These are phyloP conservation scores for Plagodis dolabraria DNA, from an alignment of 2,888 invertebrate species.

Conservation along the genomic window DNA sequence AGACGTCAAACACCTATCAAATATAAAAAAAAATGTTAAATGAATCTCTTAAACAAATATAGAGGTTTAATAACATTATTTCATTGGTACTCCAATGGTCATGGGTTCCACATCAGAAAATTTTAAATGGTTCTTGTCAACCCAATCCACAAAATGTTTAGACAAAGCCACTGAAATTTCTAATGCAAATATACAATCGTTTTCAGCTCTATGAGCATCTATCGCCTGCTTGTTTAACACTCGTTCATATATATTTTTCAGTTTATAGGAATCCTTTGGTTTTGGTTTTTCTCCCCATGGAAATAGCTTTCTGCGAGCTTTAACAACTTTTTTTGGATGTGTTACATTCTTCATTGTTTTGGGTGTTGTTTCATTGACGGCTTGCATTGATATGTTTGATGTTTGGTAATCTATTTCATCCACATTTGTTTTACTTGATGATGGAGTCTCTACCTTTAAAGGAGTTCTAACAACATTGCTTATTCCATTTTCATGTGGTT, in stretches of 20 bases:
- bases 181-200: slow-evolving; percentile 86
- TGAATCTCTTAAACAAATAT: not conserved
- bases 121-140: slow-evolving; percentile 54
- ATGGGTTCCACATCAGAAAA: slow-evolving; percentile 65
- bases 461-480: not conserved
- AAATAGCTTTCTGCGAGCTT: slow-evolving; percentile 36
- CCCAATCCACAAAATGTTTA: slow-evolving; percentile 85
- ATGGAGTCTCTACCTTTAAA: not conserved
- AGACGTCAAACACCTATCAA: too few species aligned
- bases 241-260: slow-evolving; percentile 83
- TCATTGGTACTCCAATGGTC: slow-evolving; percentile 57
- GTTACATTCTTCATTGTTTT: slow-evolving; percentile 17
- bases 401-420: slow-evolving; percentile 33
- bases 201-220: slow-evolving; percentile 87
- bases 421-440: slow-evolving; percentile 10
- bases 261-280: slow-evolving; percentile 73
- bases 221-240: slow-evolving; percentile 70
- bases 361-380: slow-evolving; percentile 60
- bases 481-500: not conserved
- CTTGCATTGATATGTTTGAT: slow-evolving; percentile 42
- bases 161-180: slow-evolving; percentile 83
- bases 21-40: too few species aligned
- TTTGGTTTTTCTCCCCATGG: slow-evolving; percentile 51
- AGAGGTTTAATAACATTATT: slow-evolving; percentile 27
- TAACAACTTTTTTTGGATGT: slow-evolving; percentile 6